Conservation (phyloP, 2,797 vertebrate genomes). For the Diglossa cyanea region DNA sequence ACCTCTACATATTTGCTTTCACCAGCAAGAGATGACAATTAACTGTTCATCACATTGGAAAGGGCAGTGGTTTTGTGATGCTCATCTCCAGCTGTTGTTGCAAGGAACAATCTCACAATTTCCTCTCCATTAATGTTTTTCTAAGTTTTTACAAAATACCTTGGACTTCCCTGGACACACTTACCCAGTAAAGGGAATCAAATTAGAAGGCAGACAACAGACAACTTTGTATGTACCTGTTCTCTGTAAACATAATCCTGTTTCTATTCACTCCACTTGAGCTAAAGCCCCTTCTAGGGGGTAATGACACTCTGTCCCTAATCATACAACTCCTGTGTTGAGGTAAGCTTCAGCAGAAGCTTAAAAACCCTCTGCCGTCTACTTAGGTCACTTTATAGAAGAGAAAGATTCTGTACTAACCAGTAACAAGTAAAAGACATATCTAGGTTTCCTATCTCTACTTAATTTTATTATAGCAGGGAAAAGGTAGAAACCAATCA, state of each 20-base stretch:
- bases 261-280: background rate
- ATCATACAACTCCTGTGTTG: background rate
- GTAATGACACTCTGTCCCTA: background rate
- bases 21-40: background rate
- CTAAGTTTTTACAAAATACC: background rate
- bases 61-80: background rate
- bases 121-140: background rate
- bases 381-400: background rate
- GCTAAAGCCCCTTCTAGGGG: background rate
- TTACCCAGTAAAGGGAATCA: background rate
- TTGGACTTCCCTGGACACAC: background rate
- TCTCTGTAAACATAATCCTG: background rate
- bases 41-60: background rate
- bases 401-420: background rate
- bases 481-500: slow-evolving; percentile 14
- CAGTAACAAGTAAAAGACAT: background rate
- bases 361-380: background rate
- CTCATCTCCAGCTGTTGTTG: background rate
- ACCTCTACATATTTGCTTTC: background rate
- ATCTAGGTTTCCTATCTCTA: background rate
- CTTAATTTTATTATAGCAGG: background rate
- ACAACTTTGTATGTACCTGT: background rate
- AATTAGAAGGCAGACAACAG: background rate
- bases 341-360: background rate
- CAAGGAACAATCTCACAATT: background rate